Base-by-base conservation (phyloP, 2,888 invertebrate genomes). In the Drosophila melanosoma region DNA sequence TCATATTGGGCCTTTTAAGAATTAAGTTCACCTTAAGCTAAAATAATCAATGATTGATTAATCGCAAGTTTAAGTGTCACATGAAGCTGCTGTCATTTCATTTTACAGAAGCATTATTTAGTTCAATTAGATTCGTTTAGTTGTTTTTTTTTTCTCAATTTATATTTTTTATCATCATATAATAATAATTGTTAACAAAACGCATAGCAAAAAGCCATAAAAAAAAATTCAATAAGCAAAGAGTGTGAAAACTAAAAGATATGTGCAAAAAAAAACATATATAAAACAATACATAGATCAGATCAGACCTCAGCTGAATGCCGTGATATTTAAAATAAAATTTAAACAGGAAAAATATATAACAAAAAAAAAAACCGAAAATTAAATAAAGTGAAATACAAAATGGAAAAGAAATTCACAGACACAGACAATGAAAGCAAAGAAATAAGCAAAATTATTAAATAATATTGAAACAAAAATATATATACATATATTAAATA, bases 291-390 rank as follows among this genome's bases (percentile, higher is more conserved):
- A 84, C 62, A 90, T 76, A 81, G 77, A 89, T 86, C 89, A 88
- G 83, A 86, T 82, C 81, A 85, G 90, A 91, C 92, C 92, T 91
- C 92, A 92, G 91, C 92, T 92, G 87, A 92, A 91, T 90, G 91
- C 91, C 91, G 92, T 92, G 92, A 92, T 92, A 92, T 91, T 90
- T 90, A 90, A 90, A 90, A 82, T 87, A 83, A 77, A 89, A 79
- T 80, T 72, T 69, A 77, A 83, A 85, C 60, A 76, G 72, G 69
- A 63, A 64, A 48, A 29, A 29, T 35, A 64, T 48, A 38, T 12
- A 58, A 23, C 45, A n/a, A 29, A 26, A 49, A 48, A 29, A 20
- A n/a, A 42, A 42, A 20, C 1, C 3, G n/a, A 4, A 20, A 20
- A 36, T 36, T 48, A 52, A 29, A 53, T 32, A 66, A 69, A 35